A percentile compares a stretch with the other conserved stretches of the same genome.
phyloP scores from a whole-genome alignment of 1,140 invertebrate species.

The Drosophila arizonae region DNA sequence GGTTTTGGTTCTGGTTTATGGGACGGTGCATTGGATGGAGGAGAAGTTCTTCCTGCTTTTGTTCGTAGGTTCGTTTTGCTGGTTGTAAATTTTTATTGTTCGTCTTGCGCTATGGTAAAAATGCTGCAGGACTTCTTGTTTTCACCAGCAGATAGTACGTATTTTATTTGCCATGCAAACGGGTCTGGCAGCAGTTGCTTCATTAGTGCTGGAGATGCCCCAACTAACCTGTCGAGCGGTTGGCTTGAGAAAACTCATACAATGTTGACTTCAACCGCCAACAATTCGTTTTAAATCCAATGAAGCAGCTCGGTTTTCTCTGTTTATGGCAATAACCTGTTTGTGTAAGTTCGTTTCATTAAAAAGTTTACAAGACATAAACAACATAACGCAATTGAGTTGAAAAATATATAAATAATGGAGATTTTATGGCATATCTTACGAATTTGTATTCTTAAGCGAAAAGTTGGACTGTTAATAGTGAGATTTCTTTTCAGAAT shows the following conservation, averaged over 20 bases:
- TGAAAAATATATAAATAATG: too few relatives aligned
- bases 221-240: slow-evolving; percentile 28
- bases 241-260: slow-evolving; percentile 18
- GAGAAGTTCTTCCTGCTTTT: not conserved
- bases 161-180: slow-evolving; percentile 63
- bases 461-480: too few relatives aligned
- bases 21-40: not conserved
- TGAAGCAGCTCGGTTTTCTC: slow-evolving; percentile 28
- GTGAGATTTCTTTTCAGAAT: too few relatives aligned
- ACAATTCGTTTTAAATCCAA: slow-evolving; percentile 37
- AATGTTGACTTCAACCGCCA: slow-evolving; percentile 24
- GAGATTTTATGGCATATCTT: too few relatives aligned
- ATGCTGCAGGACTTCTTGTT: slow-evolving; percentile 53
- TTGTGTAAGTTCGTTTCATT: slow-evolving; percentile 2
- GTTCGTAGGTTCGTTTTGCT: slow-evolving; percentile 50
- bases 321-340: slow-evolving; percentile 41
- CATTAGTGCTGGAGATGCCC: slow-evolving; percentile 20
- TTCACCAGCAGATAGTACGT: slow-evolving; percentile 58
- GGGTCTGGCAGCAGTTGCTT: not conserved
- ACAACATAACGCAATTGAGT: slow-evolving; percentile 15
- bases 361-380: not conserved
- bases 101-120: slow-evolving; percentile 51
- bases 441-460: too few relatives aligned
- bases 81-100: slow-evolving; percentile 80
- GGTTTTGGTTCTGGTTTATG: slow-evolving; percentile 39